A percentile compares a stretch with the other conserved stretches of the same genome.
These are phyloP conservation scores for Drosophila pruinosa DNA, from an alignment of 1,140 invertebrate genomes.

Conservation along the genomic window DNA sequence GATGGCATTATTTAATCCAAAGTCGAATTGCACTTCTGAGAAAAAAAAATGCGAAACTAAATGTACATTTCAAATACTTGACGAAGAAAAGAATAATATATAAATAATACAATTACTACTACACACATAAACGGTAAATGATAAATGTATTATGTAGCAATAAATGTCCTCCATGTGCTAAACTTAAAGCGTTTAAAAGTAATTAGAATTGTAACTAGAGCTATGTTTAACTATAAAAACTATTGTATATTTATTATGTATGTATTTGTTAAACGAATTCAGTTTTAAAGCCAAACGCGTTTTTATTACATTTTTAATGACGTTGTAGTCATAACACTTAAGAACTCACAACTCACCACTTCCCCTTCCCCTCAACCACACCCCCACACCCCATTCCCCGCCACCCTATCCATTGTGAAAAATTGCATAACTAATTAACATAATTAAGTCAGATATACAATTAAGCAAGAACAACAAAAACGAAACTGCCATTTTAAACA, in stretches of 20 bases:
- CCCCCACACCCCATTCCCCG: too few relatives aligned
- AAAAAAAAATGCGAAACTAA: slow-evolving; percentile 5
- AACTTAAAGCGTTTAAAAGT: slow-evolving; percentile 59
- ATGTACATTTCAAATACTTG: slow-evolving; percentile 21
- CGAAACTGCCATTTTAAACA: slow-evolving; percentile 71
- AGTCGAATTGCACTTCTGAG: slow-evolving; percentile 20
- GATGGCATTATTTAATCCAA: slow-evolving; percentile 6
- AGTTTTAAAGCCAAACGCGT: slow-evolving; percentile 52
- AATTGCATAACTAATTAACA: slow-evolving; percentile 41
- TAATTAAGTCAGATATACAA: slow-evolving; percentile 26
- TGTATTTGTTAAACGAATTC: slow-evolving; percentile 71
- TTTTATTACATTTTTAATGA: slow-evolving; percentile 72
- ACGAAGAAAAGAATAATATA: not conserved
- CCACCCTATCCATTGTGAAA: slow-evolving; percentile 35
- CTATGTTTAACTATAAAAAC: slow-evolving; percentile 23
- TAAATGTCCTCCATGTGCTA: slow-evolving; percentile 82
- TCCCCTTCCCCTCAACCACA: not conserved
- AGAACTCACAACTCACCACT: slow-evolving; percentile 6
- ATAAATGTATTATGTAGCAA: slow-evolving; percentile 74
- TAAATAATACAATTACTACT: slow-evolving; percentile 29
- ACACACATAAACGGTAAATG: slow-evolving; percentile 19
- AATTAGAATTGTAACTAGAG: slow-evolving; percentile 45
- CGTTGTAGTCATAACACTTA: slow-evolving; percentile 76
- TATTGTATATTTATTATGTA: slow-evolving; percentile 43
- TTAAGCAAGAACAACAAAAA: slow-evolving; percentile 12